Evolutionary conservation across 2,797 vertebrate species (phyloP).

Genomic region (Cryptoblepharus egeriae): DNA sequence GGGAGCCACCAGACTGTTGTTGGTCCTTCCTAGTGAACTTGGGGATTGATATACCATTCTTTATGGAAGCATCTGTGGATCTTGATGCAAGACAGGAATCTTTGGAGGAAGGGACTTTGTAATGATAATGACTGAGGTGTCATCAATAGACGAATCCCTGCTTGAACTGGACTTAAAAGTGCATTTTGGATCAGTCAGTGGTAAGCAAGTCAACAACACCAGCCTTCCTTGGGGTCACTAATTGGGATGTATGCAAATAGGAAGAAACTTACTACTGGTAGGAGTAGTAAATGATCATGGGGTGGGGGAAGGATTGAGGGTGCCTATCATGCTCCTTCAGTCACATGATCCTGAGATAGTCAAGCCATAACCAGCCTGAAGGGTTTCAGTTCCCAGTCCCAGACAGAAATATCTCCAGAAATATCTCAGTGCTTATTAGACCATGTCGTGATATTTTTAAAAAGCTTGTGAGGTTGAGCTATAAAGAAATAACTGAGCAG

Average conservation of each 20-base stretch:
- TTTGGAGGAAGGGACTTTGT: not conserved
- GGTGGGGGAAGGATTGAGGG: not conserved
- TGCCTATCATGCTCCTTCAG: conserved; percentile 41
- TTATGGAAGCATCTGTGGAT: not conserved
- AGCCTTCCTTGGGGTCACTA: not conserved
- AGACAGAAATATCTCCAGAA: conserved; percentile 29
- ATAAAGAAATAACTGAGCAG: conserved; percentile 36
- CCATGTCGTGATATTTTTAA: conserved; percentile 63
- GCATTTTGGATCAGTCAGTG: not conserved
- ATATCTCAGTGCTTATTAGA: conserved; percentile 54
- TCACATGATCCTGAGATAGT: not conserved
- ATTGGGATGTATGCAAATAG: not conserved
- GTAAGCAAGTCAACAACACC: not conserved
- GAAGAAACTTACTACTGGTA: too few species aligned
- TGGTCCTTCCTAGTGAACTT: not conserved
- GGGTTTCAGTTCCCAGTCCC: conserved; percentile 71
- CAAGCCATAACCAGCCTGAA: not conserved
- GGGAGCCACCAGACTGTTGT: not conserved
- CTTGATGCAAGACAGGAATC: not conserved
- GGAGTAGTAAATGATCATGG: not conserved
- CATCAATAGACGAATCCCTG: not conserved
- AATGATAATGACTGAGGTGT: too few species aligned
- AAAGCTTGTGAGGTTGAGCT: conserved; percentile 5
- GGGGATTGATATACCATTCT: too few species aligned
- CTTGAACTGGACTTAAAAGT: not conserved